These are phyloP conservation scores for Caenorhabditis macrosperma DNA, from an alignment of 2,888 invertebrate species.

Conservation along the genomic window DNA sequence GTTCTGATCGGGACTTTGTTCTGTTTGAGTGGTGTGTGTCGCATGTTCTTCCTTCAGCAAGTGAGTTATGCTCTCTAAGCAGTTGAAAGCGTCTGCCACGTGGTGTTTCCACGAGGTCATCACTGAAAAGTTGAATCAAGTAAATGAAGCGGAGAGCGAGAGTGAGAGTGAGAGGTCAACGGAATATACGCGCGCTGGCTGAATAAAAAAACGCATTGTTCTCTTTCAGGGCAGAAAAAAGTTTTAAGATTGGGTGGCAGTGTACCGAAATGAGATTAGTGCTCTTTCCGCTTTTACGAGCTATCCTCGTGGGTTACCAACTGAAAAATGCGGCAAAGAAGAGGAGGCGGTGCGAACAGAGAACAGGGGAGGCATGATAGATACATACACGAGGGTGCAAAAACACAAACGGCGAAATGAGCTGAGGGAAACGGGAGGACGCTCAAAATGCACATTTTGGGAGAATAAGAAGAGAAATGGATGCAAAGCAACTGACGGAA, in stretches of 20 bases:
- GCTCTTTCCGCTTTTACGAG: not conserved
- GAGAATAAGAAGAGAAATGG: constrained; percentile 3
- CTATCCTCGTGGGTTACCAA: constrained; percentile 6
- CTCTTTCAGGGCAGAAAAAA: not conserved
- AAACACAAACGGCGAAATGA: constrained; percentile 23
- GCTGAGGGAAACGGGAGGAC: not conserved
- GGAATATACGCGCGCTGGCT: not conserved
- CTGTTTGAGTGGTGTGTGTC: too few species aligned
- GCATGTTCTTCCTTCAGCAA: constrained; percentile 3
- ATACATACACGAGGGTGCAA: constrained; percentile 38
- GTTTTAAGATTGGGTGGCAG: not conserved
- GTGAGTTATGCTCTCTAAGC: constrained; percentile 8
- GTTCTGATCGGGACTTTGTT: too few species aligned
- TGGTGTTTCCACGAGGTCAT: constrained; percentile 3
- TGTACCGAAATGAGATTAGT: constrained; percentile 21
- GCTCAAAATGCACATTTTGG: constrained; percentile 32
- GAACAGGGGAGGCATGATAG: constrained; percentile 23
- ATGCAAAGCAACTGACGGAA: constrained; percentile 23
- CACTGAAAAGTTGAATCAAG: constrained; percentile 6
- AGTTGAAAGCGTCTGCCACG: not conserved
- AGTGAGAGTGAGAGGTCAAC: not conserved
- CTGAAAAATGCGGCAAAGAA: not conserved
- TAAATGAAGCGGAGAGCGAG: not conserved
- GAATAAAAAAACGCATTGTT: not conserved
- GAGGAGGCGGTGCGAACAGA: not conserved